Base-by-base conservation (phyloP, 2,888 invertebrate species). In the Aphodius granarius region DNA sequence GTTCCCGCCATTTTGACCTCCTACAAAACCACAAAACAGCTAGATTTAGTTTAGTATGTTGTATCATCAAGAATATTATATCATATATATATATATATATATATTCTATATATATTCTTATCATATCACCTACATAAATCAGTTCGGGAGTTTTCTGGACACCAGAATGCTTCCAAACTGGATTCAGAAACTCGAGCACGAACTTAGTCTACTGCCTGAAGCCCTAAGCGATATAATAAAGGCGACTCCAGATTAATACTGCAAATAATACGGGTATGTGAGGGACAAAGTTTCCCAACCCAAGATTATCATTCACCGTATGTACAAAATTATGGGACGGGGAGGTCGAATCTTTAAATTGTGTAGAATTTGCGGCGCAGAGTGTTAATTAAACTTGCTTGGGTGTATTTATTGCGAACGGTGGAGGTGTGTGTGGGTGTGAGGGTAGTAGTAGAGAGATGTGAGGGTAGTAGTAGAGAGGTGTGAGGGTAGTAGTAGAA, bases 341-440 rank as follows among this genome's bases (percentile, higher is more conserved):
- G 15, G 20, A 19, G 68, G 68, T 68, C 20, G 22, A 68, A 68
- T 68, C 68, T 68, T 68, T 20, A 68, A 68, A 68, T 20, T 68
- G 22, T 22, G 68, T 21, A 20, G 22, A 68, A 20, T 20, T 68
- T 19, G 21, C 21, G 68, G 20, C 21, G 13, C 22, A 22, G 68
- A 68, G 68, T 68, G 68, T 68, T 68, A 68, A 68, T 68, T 68
- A 68, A 68, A 68, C 68, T 22, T n/a, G 22, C 20, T 22, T 22
- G n/a, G 21, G 68, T 68, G n/a, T 68, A 68, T 68, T 21, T 68
- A 68, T 68, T 15, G 68, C 21, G 68, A 22, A n/a, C n/a, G n/a
- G n/a, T n/a, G n/a, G n/a, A n/a, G n/a, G n/a, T n/a, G n/a, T n/a
- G n/a, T n/a, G n/a, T n/a, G n/a, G n/a, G n/a, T n/a, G 21, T n/a